Conservation (phyloP, 1,140 invertebrate species). For the Hyposmocoma kahamanoa region DNA sequence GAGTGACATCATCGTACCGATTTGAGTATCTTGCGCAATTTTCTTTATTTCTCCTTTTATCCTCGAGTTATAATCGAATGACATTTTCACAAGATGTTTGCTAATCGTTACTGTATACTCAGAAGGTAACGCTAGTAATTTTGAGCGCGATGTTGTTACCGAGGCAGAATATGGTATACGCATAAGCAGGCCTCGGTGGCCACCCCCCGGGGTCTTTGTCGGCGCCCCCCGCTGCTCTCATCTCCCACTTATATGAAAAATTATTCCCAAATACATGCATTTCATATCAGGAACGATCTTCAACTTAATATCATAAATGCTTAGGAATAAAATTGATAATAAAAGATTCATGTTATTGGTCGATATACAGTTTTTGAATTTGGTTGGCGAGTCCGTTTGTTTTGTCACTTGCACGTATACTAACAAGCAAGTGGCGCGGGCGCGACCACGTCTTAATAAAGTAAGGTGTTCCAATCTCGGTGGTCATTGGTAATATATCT, state of each 20-base stretch:
- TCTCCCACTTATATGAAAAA: slow-evolving; percentile 59
- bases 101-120: not conserved
- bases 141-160: slow-evolving; percentile 41
- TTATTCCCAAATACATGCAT: slow-evolving; percentile 33
- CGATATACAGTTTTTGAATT: not conserved
- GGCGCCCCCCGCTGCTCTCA: slow-evolving; percentile 49
- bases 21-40: no score
- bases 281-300: not conserved
- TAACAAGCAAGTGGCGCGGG: not conserved
- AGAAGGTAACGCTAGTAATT: slow-evolving; percentile 17
- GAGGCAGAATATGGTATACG: slow-evolving; percentile 38
- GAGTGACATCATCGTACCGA: no score
- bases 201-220: slow-evolving; percentile 58
- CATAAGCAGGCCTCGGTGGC: slow-evolving; percentile 28
- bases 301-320: slow-evolving; percentile 1
- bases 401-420: slow-evolving; percentile 3
- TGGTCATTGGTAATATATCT: slow-evolving; percentile 48
- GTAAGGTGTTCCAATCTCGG: slow-evolving; percentile 32
- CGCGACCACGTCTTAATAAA: slow-evolving; percentile 54
- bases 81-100: no score
- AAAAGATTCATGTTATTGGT: not conserved
- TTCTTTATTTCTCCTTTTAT: no score
- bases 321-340: not conserved
- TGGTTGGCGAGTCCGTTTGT: not conserved
- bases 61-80: no score